phyloP scores from a whole-genome alignment of 1,140 invertebrate species.

The Oreohelix idahoensis region DNA sequence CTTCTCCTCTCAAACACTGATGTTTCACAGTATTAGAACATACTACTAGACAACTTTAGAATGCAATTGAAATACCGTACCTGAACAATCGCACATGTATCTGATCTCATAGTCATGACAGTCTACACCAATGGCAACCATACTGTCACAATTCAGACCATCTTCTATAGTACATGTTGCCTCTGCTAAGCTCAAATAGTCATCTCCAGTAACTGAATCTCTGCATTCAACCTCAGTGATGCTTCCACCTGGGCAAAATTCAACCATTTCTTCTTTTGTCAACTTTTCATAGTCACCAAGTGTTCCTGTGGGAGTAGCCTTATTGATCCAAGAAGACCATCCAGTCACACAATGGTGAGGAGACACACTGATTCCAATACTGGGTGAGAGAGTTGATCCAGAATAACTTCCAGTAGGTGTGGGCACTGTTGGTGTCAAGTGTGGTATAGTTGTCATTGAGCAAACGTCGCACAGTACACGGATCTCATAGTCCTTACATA shows the following conservation, averaged over 20 bases:
- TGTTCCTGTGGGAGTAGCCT: conserved; percentile 33
- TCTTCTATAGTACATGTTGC: too few relatives aligned
- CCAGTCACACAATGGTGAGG: conserved; percentile 29
- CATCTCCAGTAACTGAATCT: conserved; percentile 44
- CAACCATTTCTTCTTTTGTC: conserved; percentile 42
- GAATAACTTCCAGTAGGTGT: background rate
- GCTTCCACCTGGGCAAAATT: too few relatives aligned
- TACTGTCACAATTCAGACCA: conserved; percentile 58
- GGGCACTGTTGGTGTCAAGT: conserved; percentile 27
- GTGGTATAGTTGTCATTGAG: conserved; percentile 16
- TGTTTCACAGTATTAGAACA: too few relatives aligned
- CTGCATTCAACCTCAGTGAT: conserved; percentile 59
- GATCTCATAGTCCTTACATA: conserved; percentile 81
- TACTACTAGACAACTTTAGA: too few relatives aligned
- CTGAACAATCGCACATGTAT: too few relatives aligned
- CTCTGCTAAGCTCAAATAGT: conserved; percentile 50
- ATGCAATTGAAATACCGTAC: too few relatives aligned
- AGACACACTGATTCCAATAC: too few relatives aligned
- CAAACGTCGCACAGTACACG: conserved; percentile 79
- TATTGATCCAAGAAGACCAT: conserved; percentile 53
- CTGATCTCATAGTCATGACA: conserved; percentile 73
- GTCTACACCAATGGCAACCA: conserved; percentile 40
- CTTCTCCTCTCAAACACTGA: too few relatives aligned
- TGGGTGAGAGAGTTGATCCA: too few relatives aligned
- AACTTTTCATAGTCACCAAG: conserved; percentile 53